Evolutionary conservation across 2,888 invertebrate species (phyloP).

Genomic region (Acronicta aceris): DNA sequence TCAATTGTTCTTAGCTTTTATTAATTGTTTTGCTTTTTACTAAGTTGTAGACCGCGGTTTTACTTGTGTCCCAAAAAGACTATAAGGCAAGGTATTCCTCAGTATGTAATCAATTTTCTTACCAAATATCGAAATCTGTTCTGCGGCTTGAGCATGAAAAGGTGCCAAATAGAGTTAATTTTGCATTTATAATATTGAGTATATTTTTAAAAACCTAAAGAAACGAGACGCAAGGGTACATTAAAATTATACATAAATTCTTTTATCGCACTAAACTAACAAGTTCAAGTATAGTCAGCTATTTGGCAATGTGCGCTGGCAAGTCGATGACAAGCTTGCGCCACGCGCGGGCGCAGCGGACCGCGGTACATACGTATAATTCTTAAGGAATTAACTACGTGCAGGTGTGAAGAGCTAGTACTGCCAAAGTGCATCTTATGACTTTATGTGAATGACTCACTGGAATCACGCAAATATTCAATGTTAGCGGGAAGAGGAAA

Average conservation of each 20-base stretch:
- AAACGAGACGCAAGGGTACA: too few species aligned
- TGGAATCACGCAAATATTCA: not conserved
- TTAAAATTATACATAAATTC: not conserved
- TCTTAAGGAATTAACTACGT: slow-evolving; percentile 65
- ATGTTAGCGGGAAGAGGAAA: not conserved
- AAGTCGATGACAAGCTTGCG: slow-evolving; percentile 66
- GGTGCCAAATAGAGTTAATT: too few species aligned
- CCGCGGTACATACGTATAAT: slow-evolving; percentile 56
- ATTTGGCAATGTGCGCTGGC: slow-evolving; percentile 77
- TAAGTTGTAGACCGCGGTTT: too few species aligned
- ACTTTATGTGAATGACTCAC: slow-evolving; percentile 26
- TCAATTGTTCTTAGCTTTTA: too few species aligned
- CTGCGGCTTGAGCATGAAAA: too few species aligned
- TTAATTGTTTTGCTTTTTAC: not conserved
- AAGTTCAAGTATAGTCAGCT: slow-evolving; percentile 60
- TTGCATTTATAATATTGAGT: too few species aligned
- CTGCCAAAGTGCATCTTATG: slow-evolving; percentile 58
- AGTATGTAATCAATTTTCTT: too few species aligned
- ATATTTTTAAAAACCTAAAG: too few species aligned
- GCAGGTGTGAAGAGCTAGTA: slow-evolving; percentile 58
- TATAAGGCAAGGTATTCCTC: too few species aligned
- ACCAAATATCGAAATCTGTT: too few species aligned
- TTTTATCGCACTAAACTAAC: slow-evolving; percentile 33
- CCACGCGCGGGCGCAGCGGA: slow-evolving; percentile 58
- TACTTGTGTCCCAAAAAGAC: too few species aligned